Evolutionary conservation across 64 coral and sea anemone species (phyloP).

Genomic region (Platygyra sinensis): DNA sequence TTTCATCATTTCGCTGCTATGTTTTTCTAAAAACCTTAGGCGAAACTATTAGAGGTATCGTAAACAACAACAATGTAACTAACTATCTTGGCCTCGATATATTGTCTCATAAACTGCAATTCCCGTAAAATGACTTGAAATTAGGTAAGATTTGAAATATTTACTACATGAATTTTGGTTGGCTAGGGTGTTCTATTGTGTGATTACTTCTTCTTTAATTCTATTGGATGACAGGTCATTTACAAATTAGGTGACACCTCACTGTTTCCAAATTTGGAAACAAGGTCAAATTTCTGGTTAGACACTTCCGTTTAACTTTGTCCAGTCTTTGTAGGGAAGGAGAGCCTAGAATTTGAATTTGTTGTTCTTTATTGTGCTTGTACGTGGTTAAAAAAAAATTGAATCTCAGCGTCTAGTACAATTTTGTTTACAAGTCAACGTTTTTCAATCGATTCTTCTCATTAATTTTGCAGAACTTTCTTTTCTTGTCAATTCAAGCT

Average conservation of each 20-base stretch:
- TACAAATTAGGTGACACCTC: slow-evolving; percentile 7
- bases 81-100: slow-evolving; percentile 3
- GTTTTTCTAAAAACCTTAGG: slow-evolving; percentile 7
- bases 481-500: slow-evolving; percentile 21
- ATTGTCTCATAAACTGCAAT: slow-evolving; percentile 51
- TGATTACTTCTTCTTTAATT: slow-evolving; percentile 25
- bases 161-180: slow-evolving; percentile 36
- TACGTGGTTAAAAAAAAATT: not conserved
- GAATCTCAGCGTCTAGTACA: not conserved
- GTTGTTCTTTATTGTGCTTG: not conserved
- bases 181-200: slow-evolving; percentile 52
- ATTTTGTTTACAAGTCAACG: not conserved
- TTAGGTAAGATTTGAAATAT: slow-evolving; percentile 56
- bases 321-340: not conserved
- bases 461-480: slow-evolving; percentile 14
- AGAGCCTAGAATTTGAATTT: not conserved
- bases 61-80: slow-evolving; percentile 50
- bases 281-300: not conserved
- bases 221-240: slow-evolving; percentile 12
- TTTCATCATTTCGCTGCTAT: slow-evolving; percentile 47
- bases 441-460: not conserved
- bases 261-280: slow-evolving; percentile 29
- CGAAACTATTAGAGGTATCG: not conserved
- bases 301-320: not conserved
- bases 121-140: slow-evolving; percentile 43